phyloP scores from a whole-genome alignment of 1,140 invertebrate species.

The Aethina tumida region DNA sequence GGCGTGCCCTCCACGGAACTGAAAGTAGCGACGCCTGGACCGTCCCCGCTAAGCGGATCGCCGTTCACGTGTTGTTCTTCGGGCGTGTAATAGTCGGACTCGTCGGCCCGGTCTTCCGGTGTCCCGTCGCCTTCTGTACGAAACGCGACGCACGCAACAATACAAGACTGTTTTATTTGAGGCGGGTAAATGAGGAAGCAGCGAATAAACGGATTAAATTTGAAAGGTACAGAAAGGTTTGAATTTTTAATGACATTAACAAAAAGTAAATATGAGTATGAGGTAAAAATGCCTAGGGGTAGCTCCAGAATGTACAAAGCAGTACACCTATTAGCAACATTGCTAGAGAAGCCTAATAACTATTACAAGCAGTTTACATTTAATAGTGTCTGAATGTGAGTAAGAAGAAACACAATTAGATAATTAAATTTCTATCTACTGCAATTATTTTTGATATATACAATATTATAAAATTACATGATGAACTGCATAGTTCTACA shows the following conservation, averaged over 20 bases:
- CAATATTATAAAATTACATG: too few species aligned
- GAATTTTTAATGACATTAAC: not conserved
- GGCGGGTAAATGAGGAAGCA: not conserved
- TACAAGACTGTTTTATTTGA: not conserved
- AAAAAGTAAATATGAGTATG: not conserved
- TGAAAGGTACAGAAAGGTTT: not conserved
- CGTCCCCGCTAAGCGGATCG: slow-evolving; percentile 26
- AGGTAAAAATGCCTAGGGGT: not conserved
- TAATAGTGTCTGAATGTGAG: too few species aligned
- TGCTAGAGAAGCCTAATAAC: too few species aligned
- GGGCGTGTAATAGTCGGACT: slow-evolving; percentile 63
- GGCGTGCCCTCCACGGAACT: slow-evolving; percentile 34
- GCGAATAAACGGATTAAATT: not conserved
- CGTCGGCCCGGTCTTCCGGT: slow-evolving; percentile 41
- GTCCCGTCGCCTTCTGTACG: not conserved
- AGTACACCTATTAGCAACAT: too few species aligned
- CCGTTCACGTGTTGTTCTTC: slow-evolving; percentile 54
- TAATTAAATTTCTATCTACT: too few species aligned
- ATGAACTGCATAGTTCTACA: too few species aligned
- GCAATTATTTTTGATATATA: too few species aligned
- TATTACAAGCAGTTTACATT: too few species aligned
- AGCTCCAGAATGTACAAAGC: too few species aligned
- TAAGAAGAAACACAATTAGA: too few species aligned
- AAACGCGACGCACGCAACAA: not conserved
- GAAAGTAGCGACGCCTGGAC: slow-evolving; percentile 8